Base-by-base conservation (phyloP, 1,140 invertebrate genomes). In the Thalassaphorura encarpata region DNA sequence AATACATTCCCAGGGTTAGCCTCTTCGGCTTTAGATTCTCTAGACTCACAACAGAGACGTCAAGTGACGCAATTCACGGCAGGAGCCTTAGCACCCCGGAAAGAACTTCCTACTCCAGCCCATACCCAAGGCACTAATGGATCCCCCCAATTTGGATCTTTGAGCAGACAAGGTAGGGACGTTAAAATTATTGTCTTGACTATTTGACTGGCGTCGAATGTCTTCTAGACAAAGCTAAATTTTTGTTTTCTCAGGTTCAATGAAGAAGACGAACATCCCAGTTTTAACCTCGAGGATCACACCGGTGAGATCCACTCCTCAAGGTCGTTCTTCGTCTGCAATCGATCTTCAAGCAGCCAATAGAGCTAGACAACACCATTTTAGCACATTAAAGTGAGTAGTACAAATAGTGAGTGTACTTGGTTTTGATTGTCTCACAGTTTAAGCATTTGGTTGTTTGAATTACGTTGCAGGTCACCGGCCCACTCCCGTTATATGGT, bases 281-380 rank as follows among this genome's bases (percentile, higher is more conserved):
- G 56, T 64, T 29, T 47, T 64, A 24, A 36, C 58, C 27, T 56
- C 62, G 6, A 29, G 62, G 24, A 53, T 49, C 19, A 49, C 50
- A n/a, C 62, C 62, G 4, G 56, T 43, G 11, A 63, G 57, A 56
- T 36, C 62, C 4, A 51, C 33, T 2, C 46, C 56, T 29, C 42
- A 52, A 33, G 62, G 62, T 24, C 43, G 62, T 26, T 64, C 62
- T 0, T 51, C 58, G 0, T 64, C 62, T 24, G 62, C 62, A 19
- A 64, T 64, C 36, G 62, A 64, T 42, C 43, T 64, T n/a, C 62
- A 64, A 47, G 62, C 62, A 3, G 62, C 49, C n/a, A 61, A 61
- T 45, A 45, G 62, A 31, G 62, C 62, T 3, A 64, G 54, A 33
- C 59, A 61, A 45, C 60, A 64, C 45, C 60, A 64, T 56, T 59